Percentiles rank a stretch among this genome's conserved stretches.
phyloP scores from a whole-genome alignment of 2,797 vertebrate species.

The Poliocrania exsul region DNA sequence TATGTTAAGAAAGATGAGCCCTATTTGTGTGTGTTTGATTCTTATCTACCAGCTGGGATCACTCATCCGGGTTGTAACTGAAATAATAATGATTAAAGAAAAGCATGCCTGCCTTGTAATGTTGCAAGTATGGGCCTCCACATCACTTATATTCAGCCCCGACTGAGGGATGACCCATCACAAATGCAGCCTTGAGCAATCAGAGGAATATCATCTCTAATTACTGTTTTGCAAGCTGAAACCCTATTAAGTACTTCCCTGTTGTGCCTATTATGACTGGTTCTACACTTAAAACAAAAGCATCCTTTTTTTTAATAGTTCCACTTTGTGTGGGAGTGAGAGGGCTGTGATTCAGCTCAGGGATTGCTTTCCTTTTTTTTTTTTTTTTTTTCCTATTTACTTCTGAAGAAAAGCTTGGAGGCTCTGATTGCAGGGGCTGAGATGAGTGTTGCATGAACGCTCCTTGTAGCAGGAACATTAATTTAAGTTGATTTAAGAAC shows the following conservation, averaged over 20 bases:
- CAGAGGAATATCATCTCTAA: constrained; percentile 65
- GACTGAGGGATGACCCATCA: constrained; percentile 49
- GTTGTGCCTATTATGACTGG: constrained; percentile 47
- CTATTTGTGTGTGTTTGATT: constrained; percentile 67
- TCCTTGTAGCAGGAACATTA: background rate
- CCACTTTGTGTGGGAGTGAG: background rate
- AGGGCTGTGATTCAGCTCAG: background rate
- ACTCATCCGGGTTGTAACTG: constrained; percentile 68
- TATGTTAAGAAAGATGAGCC: constrained; percentile 69
- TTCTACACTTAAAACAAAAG: constrained; percentile 62
- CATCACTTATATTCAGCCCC: constrained; percentile 26
- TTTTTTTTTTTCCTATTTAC: background rate
- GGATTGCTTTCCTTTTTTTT: background rate
- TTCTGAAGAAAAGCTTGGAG: background rate
- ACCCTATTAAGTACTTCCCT: constrained; percentile 64
- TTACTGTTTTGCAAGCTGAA: constrained; percentile 64
- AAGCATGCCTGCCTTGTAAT: constrained; percentile 67
- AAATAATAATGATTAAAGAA: constrained; percentile 73
- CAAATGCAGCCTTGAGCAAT: constrained; percentile 57
- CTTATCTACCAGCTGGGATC: constrained; percentile 74
- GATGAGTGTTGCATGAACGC: background rate
- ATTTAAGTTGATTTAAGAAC: background rate
- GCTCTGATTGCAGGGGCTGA: background rate
- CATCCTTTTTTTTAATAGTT: background rate
- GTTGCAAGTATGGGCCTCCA: constrained; percentile 44